Evolutionary conservation across 35 echinoderm and acorn worm species (phyloP).

Genomic region (Hemicentrotus pulcherrimus): DNA sequence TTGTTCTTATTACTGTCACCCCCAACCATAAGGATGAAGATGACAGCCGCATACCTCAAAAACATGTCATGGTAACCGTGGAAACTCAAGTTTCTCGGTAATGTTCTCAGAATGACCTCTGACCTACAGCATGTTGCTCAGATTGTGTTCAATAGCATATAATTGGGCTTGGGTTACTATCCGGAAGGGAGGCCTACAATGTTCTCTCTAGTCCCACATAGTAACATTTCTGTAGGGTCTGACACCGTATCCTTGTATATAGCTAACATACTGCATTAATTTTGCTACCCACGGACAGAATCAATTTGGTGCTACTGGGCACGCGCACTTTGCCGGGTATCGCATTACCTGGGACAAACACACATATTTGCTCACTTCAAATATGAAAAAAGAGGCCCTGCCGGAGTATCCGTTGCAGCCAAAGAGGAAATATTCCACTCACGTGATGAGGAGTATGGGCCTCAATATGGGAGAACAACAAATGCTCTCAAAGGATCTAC

Average conservation of each 20-base stretch:
- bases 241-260: conserved; percentile 2
- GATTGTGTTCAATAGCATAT: conserved; percentile 18
- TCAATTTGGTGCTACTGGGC: conserved; percentile 35
- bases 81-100: background rate
- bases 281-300: conserved; percentile 34
- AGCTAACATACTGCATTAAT: conserved; percentile 18
- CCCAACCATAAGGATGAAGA: background rate
- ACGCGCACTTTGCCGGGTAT: conserved; percentile 27
- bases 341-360: conserved; percentile 39
- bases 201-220: conserved; percentile 8
- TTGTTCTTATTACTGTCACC: background rate
- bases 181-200: background rate
- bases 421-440: conserved; percentile 12
- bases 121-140: background rate
- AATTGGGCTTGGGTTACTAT: background rate
- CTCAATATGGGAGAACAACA: background rate
- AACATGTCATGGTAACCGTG: background rate
- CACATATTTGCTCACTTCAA: conserved; percentile 42
- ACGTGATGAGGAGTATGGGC: background rate
- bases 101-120: background rate
- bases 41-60: background rate
- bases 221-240: conserved; percentile 2
- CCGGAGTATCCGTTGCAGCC: background rate
- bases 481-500: background rate
- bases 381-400: background rate